These are phyloP conservation scores for Neoniphon sammara DNA, from an alignment of 2,797 vertebrate species.

Conservation along the genomic window DNA sequence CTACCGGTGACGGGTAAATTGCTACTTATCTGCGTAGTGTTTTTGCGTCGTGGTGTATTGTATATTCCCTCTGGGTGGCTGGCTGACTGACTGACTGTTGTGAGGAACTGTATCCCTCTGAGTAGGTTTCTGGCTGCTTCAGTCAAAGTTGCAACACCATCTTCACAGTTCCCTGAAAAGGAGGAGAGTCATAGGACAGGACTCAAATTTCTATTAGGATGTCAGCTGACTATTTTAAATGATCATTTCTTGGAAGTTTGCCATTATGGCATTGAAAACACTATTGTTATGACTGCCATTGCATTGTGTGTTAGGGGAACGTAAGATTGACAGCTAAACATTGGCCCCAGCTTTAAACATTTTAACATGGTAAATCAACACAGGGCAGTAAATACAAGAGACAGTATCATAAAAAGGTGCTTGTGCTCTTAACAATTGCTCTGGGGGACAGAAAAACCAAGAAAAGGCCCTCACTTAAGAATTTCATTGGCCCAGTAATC, in stretches of 20 bases:
- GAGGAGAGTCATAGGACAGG: conserved; percentile 3
- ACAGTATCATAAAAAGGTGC: background rate
- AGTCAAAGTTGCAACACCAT: conserved; percentile 41
- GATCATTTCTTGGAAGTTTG: conserved; percentile 10
- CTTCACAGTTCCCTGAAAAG: background rate
- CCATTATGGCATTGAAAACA: background rate
- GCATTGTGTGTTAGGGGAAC: background rate
- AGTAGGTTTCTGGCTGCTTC: conserved; percentile 17
- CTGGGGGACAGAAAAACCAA: background rate
- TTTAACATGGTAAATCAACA: background rate
- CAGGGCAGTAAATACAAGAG: background rate
- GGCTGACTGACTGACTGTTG: conserved; percentile 1
- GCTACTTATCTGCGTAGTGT: conserved; percentile 14
- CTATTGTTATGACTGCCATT: background rate
- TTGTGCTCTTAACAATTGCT: background rate
- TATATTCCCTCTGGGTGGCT: conserved; percentile 13
- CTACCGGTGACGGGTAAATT: conserved; percentile 12
- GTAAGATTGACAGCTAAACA: background rate
- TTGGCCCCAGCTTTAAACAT: background rate
- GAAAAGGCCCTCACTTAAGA: background rate
- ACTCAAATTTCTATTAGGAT: conserved; percentile 10
- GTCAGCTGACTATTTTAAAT: conserved; percentile 27
- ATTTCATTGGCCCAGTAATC: background rate
- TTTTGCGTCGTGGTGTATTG: conserved; percentile 9
- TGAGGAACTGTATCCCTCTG: background rate